Evolutionary conservation across 2,113 vertebrate genomes (phyloP), one percentile per base, ranked within the genome.

Genomic region (Tenrec ecaudatus): DNA sequence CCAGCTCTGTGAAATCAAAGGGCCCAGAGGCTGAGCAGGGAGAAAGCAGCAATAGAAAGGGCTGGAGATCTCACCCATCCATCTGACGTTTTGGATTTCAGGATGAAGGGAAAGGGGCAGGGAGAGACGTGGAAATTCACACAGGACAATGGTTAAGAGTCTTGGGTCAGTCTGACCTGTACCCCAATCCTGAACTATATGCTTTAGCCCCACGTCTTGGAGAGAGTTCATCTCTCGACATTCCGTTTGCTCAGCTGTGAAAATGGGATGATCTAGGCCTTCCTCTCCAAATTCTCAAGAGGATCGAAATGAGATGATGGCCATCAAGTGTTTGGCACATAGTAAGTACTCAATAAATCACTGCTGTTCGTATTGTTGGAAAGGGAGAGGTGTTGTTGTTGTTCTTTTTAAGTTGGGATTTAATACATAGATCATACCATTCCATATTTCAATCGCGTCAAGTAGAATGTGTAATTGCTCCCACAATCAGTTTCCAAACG

Each of bases 301-400:
- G 78, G 84, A 80, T 93, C 88, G 84, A 83, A 91, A 68, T 36
- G 25, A 66, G 58, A 33, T 57, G 73, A 78, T 27, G 25, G 40
- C 68, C 82, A 27, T 47, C 22, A 83, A 93, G 84, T 40, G 38
- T 38, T 92, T 62, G 83, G 33, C 66, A 38, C 64, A 43, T 27
- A 75, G 73, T 80, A 58, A 27, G 25, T 75, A 53, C 40, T 83
- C 79, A 75, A 69, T 88, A 88, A 88, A 84, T 80, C 75, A 27
- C 66, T 31, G 29, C 25, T 73, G 31, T 43, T 68, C 31, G 6
- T 43, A 25, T 31, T 23, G 22, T 57, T 53, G 81, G 58, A 57
- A 57, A 88, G 62, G 71, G 62, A 73, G 73, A 77, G 78, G 0
- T n/a, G n/a, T n/a, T n/a, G n/a, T 36, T 58, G 3, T 40, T 40